Percentiles rank a stretch among this genome's conserved stretches.
These are phyloP conservation scores for Arbacia lixula DNA, from an alignment of 53 echinoderm and acorn worm genomes.

Conservation along the genomic window DNA sequence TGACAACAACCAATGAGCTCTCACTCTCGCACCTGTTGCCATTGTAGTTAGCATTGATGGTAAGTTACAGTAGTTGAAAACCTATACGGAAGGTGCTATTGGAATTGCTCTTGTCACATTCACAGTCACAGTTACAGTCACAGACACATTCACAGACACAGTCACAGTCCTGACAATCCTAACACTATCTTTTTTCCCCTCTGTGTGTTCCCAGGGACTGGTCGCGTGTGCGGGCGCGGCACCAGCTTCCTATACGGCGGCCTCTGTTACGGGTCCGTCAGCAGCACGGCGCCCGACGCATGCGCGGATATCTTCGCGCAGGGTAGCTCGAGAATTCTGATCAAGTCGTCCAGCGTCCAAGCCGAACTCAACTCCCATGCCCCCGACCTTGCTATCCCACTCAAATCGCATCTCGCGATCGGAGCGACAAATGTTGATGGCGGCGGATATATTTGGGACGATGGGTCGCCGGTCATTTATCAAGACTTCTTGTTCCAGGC, in stretches of 20 bases:
- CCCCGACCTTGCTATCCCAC: background rate
- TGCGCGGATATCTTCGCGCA: conserved; percentile 74
- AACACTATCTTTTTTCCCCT: too few relatives aligned
- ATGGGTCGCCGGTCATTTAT: conserved; percentile 73
- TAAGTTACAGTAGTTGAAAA: too few relatives aligned
- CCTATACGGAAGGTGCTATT: too few relatives aligned
- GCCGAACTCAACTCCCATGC: background rate
- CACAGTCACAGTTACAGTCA: too few relatives aligned
- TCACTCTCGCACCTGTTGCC: too few relatives aligned
- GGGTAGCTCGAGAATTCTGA: conserved; percentile 51
- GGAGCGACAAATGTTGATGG: conserved; percentile 12
- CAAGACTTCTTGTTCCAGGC: conserved; percentile 36
- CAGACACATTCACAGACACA: too few relatives aligned
- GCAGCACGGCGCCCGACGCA: conserved; percentile 36
- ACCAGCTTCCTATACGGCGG: conserved; percentile 45
- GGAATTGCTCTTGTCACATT: too few relatives aligned
- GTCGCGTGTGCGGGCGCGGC: conserved; percentile 65
- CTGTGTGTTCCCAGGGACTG: conserved; percentile 65
- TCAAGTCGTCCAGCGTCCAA: conserved; percentile 49
- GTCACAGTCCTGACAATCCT: too few relatives aligned
- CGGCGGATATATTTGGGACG: conserved; percentile 63
- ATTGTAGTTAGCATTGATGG: too few relatives aligned
- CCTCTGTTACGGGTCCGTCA: conserved; percentile 69
- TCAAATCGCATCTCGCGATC: conserved; percentile 14
- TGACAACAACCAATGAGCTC: too few relatives aligned